These are phyloP conservation scores for Chionis minor DNA, from an alignment of 2,113 vertebrate species.

Conservation along the genomic window DNA sequence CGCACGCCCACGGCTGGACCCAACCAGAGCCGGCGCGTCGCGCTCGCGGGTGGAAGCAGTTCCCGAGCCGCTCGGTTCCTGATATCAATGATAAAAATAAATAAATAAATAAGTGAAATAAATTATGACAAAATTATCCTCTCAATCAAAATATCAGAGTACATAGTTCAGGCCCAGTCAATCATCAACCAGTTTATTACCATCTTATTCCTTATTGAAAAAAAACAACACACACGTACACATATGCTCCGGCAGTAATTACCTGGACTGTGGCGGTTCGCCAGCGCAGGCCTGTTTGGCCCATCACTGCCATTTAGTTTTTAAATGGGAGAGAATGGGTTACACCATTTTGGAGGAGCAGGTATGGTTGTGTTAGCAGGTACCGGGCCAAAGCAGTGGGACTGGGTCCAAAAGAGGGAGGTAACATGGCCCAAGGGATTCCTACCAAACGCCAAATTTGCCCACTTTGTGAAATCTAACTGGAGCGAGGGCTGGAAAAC, in stretches of 20 bases:
- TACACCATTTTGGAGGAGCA: not conserved
- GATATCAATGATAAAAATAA: not conserved
- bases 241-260: not conserved
- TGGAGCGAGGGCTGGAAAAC: not conserved
- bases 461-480: not conserved
- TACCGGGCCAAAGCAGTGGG: not conserved
- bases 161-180: slow-evolving; percentile 58
- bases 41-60: not conserved
- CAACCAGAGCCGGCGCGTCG: not conserved
- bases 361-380: not conserved
- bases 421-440: not conserved
- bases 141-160: slow-evolving; percentile 48
- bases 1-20: not conserved
- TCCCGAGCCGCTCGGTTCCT: not conserved
- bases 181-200: slow-evolving; percentile 62
- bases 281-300: not conserved
- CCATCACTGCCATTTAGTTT: not conserved
- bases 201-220: slow-evolving; percentile 41
- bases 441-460: not conserved
- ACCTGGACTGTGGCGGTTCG: not conserved
- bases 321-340: not conserved
- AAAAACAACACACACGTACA: not conserved
- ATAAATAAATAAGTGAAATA: not conserved
- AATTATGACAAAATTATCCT: not conserved
- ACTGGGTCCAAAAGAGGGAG: not conserved